Base-by-base conservation (phyloP, 92 coral and sea anemone species). In the Muricea muricata region DNA sequence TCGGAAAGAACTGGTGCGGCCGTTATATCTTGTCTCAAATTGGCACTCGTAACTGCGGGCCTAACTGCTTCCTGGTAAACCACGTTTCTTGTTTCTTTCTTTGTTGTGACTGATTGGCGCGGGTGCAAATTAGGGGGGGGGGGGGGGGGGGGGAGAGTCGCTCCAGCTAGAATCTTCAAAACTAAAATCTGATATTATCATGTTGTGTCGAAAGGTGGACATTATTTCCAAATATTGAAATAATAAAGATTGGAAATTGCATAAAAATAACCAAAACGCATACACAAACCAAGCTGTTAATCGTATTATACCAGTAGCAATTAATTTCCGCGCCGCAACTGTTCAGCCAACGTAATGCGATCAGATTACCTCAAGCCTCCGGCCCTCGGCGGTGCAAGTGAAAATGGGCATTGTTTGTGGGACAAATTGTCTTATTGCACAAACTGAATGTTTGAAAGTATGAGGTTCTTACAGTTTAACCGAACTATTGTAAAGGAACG, bases 331-430 rank as follows among this genome's bases (percentile, higher is more conserved):
- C 13, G 63, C 21, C 10, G 25, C 24, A 18, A 18, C 25, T 1
- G 30, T 15, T n/a, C 63, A 55, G 63, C 30, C 30, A 45, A 45
- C 63, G 63, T 55, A 55, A 55, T 55, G 63, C 63, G 25, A 24
- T 55, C 63, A 6, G 63, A n/a, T n/a, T 55, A n/a, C 63, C 63
- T 55, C 63, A 55, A n/a, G 63, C 63, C 63, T 29, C 63, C 63
- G n/a, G n/a, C n/a, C n/a, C n/a, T n/a, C n/a, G n/a, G 63, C 63
- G 11, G 63, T 55, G 63, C 30, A 55, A n/a, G 30, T 55, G 4
- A 55, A 45, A 45, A 55, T 12, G 63, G 0, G 26, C 63, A 55
- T 55, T 55, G 63, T n/a, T 55, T 2, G n/a, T n/a, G n/a, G n/a
- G n/a, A n/a, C n/a, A n/a, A n/a, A n/a, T n/a, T n/a, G 63, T 55